Evolutionary conservation across 1,140 invertebrate genomes (phyloP), one percentile per base, ranked within the genome.

Genomic region (Calycopis cecrops): DNA sequence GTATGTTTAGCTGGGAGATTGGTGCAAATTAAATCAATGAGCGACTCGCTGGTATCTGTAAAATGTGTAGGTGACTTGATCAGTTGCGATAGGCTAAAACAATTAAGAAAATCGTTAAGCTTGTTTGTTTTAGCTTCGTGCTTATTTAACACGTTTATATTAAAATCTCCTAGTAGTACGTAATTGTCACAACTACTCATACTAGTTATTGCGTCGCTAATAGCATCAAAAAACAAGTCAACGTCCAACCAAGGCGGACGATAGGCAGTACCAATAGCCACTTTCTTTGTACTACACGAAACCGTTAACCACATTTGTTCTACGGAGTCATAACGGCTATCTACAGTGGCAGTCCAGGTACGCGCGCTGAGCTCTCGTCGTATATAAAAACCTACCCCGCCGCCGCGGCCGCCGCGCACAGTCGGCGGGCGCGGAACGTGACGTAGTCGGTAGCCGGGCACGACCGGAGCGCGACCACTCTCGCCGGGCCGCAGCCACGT

Each of bases 1-100:
- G n/a, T 16, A 34, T 28, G 2, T 11, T 17, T 10, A 37, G 16
- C 12, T 11, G 3, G 21, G 38, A 28, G 21, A 35, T 59, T 48
- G 1, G 52, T 42, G 18, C 59, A 61, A 14, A 61, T 21, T 17
- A 57, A 7, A 11, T 61, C 59, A 9, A 61, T 56, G 7, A 61
- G 12, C 9, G 54, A 53, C 11, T 52, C 37, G 53, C 42, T 53
- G 9, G 16, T 6, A 0, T 52, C 50, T 28, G 59, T 57, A 21
- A 56, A 53, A 35, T 61, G 59, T 17, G 54, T 61, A 0, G 54
- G 49, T 16, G 42, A 10, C 14, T 28, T 34, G 9, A 56, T 35
- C 4, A 40, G 4, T 56, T 56, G 55, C 0, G 21, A 42, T 4
- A 56, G n/a, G 17, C 9, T 44, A 10, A 48, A n/a, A 16, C 12